Percentiles rank a stretch among this genome's conserved stretches.
Conservation (phyloP, 1,140 invertebrate species). For the Colletes latitarsis region DNA sequence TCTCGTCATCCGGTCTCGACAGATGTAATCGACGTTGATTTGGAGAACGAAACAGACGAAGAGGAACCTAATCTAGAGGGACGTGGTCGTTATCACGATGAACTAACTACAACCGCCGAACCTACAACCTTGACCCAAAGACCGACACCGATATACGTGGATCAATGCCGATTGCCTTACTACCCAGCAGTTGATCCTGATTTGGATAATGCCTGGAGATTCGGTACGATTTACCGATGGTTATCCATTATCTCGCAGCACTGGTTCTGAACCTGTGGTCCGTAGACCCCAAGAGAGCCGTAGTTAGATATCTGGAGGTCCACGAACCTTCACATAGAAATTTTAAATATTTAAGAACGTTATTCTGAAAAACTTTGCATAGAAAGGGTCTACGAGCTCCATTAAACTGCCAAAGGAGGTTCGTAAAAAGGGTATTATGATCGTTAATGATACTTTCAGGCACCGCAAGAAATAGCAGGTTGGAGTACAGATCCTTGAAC, state of each 20-base stretch:
- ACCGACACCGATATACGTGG: slow-evolving; percentile 59
- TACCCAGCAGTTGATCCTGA: slow-evolving; percentile 75
- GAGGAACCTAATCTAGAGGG: slow-evolving; percentile 60
- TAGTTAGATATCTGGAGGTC: no score
- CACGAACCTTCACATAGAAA: no score
- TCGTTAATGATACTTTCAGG: slow-evolving; percentile 78
- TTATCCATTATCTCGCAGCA: no score
- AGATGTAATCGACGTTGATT: slow-evolving; percentile 69
- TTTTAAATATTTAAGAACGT: no score
- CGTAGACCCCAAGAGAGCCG: no score
- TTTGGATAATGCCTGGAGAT: slow-evolving; percentile 76
- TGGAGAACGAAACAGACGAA: slow-evolving; percentile 56
- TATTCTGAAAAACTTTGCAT: no score
- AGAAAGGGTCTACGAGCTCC: no score
- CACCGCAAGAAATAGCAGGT: slow-evolving; percentile 86
- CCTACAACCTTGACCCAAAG: slow-evolving; percentile 41
- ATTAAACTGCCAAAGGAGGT: no score
- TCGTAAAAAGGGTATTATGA: neutral
- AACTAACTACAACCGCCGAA: slow-evolving; percentile 47
- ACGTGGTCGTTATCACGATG: slow-evolving; percentile 31
- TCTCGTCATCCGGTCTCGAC: neutral
- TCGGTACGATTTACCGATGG: slow-evolving; percentile 75
- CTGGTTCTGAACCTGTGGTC: no score
- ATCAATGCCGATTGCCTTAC: slow-evolving; percentile 75
- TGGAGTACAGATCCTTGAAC: slow-evolving; percentile 86